These are phyloP conservation scores for Larimichthys crocea DNA, from an alignment of 2,113 vertebrate species.

Conservation along the genomic window DNA sequence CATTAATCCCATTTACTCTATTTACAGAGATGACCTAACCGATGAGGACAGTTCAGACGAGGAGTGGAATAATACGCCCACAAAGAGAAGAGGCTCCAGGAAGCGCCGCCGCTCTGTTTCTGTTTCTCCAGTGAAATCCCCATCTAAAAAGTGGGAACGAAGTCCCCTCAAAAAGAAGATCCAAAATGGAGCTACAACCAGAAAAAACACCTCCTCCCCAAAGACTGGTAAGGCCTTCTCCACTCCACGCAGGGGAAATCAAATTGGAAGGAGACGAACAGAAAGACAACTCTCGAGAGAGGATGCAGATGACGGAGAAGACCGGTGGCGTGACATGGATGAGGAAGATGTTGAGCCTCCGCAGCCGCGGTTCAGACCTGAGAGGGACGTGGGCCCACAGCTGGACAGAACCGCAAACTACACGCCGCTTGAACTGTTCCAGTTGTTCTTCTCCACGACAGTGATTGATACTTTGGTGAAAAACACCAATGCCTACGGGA, in stretches of 20 bases:
- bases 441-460: constrained; percentile 66
- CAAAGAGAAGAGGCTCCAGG: constrained; percentile 14
- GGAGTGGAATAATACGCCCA: constrained; percentile 25
- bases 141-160: constrained; percentile 1
- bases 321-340: constrained; percentile 43
- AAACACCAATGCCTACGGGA: constrained; percentile 66
- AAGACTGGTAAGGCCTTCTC: not conserved
- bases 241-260: constrained; percentile 14
- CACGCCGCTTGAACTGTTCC: constrained; percentile 69
- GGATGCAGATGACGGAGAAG: constrained; percentile 10
- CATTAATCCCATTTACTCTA: constrained; percentile 8
- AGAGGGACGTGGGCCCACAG: constrained; percentile 59
- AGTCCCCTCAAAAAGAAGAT: constrained; percentile 29
- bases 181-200: not conserved
- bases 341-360: constrained; percentile 61
- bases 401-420: constrained; percentile 64
- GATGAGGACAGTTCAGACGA: constrained; percentile 48
- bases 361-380: constrained; percentile 60
- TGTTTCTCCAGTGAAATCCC: constrained; percentile 22
- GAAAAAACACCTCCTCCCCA: constrained; percentile 10
- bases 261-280: constrained; percentile 15
- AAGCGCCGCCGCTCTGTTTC: constrained; percentile 21
- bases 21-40: constrained; percentile 36
- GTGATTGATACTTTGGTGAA: constrained; percentile 61
- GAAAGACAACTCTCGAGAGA: not conserved